Evolutionary conservation across 2,797 vertebrate genomes (phyloP), one percentile per base, ranked within the genome.

Genomic region (Acanthopagrus latus): DNA sequence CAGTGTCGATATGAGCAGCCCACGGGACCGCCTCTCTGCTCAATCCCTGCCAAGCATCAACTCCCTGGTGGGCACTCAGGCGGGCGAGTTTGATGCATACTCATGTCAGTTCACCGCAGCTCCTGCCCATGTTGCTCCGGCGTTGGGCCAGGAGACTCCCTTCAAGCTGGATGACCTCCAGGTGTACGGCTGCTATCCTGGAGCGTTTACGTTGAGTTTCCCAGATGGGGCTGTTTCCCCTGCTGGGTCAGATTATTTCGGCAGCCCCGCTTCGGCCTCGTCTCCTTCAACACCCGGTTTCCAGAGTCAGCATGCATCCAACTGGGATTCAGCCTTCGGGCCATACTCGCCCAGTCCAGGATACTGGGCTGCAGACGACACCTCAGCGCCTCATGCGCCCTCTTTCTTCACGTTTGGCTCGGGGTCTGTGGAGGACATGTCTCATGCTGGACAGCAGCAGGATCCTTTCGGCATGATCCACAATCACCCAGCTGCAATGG

Each of bases 111-210:
- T 98, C 68, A 92, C 95, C 0, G 82, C 95, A 1, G 89, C 91
- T 7, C 89, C 94, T n/a, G 92, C 94, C 0, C 87, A 94, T 8
- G n/a, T 84, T 66, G 46, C 91, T 71, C 2, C 84, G 0, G 68
- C 84, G 0, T 62, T 88, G 0, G 16, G 69, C 84, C 89, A 93
- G 89, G 93, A 97, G 87, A 81, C 63, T 83, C 84, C 96, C 51
- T 96, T 97, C 92, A 97, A 96, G 75, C 89, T 97, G 41, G 97
- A 99, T 21, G 97, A 98, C 81, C 94, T 97, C 70, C 97, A 98
- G 89, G 96, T 98, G 60, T 98, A 96, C 0, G 95, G 98, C 81
- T 99, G 97, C 93, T 99, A 97, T 60, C 96, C 97, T 0, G 97
- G 97, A 7, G 20, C 95, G 0, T 96, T 98, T 62, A 93, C 91